A percentile compares a stretch with the other conserved stretches of the same genome.
phyloP scores from a whole-genome alignment of 1,140 invertebrate genomes.

The Ostrea edulis region DNA sequence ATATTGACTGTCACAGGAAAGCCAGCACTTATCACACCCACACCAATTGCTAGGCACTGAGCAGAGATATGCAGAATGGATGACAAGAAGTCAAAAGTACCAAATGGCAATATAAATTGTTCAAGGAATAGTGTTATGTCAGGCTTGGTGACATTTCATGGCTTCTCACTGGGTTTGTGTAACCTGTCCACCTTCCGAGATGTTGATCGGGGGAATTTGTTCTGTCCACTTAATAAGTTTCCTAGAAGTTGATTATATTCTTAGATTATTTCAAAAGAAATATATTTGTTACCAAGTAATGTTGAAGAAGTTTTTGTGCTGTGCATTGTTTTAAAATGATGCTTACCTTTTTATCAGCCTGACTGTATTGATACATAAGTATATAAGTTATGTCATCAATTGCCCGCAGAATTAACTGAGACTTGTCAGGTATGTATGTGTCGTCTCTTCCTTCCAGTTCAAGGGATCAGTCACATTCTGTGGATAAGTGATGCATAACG shows the following conservation, averaged over 20 bases:
- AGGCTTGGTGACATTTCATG: slow-evolving; percentile 13
- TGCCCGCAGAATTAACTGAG: no score
- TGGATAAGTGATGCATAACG: no score
- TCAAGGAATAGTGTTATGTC: not conserved
- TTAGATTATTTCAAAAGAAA: not conserved
- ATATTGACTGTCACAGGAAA: slow-evolving; percentile 30
- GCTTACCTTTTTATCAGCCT: no score
- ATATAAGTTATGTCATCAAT: no score
- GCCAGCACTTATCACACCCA: slow-evolving; percentile 18
- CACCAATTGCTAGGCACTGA: not conserved
- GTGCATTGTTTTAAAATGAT: no score
- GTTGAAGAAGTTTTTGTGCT: no score
- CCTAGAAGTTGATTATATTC: not conserved
- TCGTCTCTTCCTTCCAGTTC: no score
- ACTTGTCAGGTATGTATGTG: no score
- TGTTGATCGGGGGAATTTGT: not conserved
- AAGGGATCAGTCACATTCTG: no score
- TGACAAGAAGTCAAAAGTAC: not conserved
- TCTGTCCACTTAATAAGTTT: not conserved
- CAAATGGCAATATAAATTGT: slow-evolving; percentile 9
- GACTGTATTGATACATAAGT: no score
- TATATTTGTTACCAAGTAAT: not conserved
- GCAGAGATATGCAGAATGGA: not conserved
- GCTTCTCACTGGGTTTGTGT: not conserved
- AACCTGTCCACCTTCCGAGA: not conserved